Conservation (phyloP, 2,797 vertebrate species). For the Dryobates pubescens region DNA sequence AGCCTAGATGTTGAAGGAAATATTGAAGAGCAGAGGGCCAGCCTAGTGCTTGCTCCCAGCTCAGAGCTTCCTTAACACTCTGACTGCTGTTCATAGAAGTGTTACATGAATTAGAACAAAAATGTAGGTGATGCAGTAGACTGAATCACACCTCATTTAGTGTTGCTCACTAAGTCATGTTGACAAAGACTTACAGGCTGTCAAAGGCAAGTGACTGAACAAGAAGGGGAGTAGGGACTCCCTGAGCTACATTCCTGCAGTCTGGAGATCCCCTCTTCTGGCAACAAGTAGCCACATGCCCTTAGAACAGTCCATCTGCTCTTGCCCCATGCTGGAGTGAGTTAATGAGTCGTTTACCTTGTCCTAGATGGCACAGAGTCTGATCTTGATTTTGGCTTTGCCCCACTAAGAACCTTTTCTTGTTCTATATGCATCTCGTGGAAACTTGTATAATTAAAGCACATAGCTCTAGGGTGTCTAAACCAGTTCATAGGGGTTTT, state of each 20-base stretch:
- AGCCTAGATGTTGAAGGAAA: not conserved
- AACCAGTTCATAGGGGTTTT: constrained; percentile 45
- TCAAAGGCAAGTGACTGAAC: constrained; percentile 13
- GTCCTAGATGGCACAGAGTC: constrained; percentile 18
- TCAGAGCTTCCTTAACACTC: not conserved
- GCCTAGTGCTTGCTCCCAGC: not conserved
- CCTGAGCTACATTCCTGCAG: constrained; percentile 35
- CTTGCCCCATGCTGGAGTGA: not conserved
- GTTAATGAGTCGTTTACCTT: constrained; percentile 3
- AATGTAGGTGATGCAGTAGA: not conserved
- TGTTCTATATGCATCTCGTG: not conserved
- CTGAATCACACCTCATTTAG: not conserved
- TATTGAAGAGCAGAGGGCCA: not conserved
- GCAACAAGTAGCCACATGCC: not conserved
- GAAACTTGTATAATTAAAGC: constrained; percentile 41
- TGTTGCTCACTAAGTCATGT: not conserved
- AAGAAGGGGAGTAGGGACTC: not conserved
- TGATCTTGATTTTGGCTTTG: constrained; percentile 35
- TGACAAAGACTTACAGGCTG: not conserved
- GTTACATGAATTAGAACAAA: not conserved
- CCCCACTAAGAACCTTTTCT: constrained; percentile 53
- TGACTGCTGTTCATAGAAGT: not conserved
- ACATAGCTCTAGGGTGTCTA: constrained; percentile 21
- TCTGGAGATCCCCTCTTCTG: not conserved
- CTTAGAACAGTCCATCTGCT: not conserved